Percentiles rank a stretch among this genome's conserved stretches.
These are phyloP conservation scores for Dendrolimus punctatus DNA, from an alignment of 1,140 invertebrate genomes.

Conservation along the genomic window DNA sequence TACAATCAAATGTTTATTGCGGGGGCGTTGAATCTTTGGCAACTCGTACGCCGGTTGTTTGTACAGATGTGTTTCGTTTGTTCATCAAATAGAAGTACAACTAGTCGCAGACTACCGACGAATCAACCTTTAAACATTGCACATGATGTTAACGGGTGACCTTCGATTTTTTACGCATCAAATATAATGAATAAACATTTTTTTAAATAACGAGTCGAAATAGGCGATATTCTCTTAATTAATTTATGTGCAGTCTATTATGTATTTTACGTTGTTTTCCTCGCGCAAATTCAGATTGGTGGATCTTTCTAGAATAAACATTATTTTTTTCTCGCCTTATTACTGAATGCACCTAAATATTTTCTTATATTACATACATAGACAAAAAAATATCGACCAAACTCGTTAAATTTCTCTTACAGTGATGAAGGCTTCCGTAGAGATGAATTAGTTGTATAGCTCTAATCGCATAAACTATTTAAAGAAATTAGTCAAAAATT, in stretches of 20 bases:
- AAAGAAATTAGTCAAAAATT: no score
- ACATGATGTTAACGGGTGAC: constrained; percentile 22
- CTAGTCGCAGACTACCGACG: constrained; percentile 26
- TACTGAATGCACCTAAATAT: no score
- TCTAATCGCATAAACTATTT: no score
- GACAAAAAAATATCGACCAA: no score
- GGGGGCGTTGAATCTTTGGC: constrained; percentile 27
- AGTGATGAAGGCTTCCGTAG: no score
- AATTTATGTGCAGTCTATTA: neutral
- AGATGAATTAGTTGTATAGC: no score
- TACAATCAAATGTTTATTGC: constrained; percentile 18
- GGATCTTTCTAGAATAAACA: no score
- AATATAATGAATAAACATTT: neutral
- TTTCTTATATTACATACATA: no score
- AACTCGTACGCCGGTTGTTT: constrained; percentile 29
- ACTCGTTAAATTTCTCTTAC: no score
- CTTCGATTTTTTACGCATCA: constrained; percentile 17
- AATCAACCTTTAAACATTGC: constrained; percentile 30
- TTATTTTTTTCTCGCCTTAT: no score
- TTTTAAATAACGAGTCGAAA: neutral
- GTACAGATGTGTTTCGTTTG: constrained; percentile 50
- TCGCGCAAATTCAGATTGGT: no score
- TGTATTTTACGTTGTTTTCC: neutral
- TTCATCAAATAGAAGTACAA: constrained; percentile 38
- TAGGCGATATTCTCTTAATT: no score